phyloP scores from a whole-genome alignment of 2,113 vertebrate genomes.

The Spilogale gracilis region DNA sequence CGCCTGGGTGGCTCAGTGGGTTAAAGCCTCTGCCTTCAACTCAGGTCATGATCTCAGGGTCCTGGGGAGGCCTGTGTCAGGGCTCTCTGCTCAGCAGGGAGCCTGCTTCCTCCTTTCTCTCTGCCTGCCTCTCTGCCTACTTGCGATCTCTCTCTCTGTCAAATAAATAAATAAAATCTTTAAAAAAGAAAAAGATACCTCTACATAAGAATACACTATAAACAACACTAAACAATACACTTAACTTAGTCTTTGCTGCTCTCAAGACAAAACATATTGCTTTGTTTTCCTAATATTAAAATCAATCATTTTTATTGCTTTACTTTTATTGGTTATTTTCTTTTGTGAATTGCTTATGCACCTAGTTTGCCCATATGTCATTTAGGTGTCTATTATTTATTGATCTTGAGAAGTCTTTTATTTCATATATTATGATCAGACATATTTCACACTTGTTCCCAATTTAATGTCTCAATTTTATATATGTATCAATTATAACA shows the following conservation, averaged over 20 bases:
- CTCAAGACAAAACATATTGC: background rate
- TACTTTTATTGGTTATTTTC: background rate
- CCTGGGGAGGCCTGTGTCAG: no score
- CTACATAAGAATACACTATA: background rate
- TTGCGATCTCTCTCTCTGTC: no score
- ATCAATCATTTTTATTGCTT: background rate
- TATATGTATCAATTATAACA: background rate
- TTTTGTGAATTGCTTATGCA: background rate
- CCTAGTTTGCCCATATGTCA: background rate
- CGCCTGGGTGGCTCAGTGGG: no score
- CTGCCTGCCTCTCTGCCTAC: no score
- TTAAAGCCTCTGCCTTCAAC: no score
- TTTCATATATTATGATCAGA: background rate
- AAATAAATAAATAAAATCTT: no score
- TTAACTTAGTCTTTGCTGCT: background rate
- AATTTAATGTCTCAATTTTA: background rate
- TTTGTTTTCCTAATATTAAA: background rate
- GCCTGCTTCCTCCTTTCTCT: no score
- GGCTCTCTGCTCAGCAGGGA: no score
- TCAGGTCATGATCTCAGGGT: no score
- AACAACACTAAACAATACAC: background rate
- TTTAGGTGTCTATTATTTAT: background rate
- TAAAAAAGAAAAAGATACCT: background rate
- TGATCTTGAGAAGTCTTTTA: background rate
- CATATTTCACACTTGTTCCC: background rate